A percentile compares a stretch with the other conserved stretches of the same genome.
phyloP scores from a whole-genome alignment of 2,888 invertebrate species.

The Cataglyphis cursor region DNA sequence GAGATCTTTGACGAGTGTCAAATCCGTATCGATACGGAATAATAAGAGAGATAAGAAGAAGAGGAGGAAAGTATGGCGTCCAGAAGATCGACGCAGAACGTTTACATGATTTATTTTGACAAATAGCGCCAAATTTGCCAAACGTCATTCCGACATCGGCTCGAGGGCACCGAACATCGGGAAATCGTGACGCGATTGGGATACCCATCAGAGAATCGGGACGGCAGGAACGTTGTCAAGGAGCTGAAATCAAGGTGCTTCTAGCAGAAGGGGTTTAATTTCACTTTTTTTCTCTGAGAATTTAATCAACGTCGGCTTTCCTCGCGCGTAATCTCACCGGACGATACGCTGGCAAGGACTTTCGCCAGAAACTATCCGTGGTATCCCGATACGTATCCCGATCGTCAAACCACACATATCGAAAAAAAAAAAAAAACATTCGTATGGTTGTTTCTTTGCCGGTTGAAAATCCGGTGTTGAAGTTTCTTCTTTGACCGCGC shows the following conservation, averaged over 20 bases:
- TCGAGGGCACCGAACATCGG: neutral
- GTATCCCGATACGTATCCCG: constrained; percentile 34
- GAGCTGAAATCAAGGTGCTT: constrained; percentile 61
- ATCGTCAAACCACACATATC: constrained; percentile 7
- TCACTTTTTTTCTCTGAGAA: constrained; percentile 65
- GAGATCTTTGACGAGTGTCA: neutral
- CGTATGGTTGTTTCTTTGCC: neutral
- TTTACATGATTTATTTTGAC: neutral
- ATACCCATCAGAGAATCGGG: neutral
- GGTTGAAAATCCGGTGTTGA: constrained; percentile 1
- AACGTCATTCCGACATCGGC: neutral
- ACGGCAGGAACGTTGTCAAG: constrained; percentile 15
- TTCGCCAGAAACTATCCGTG: constrained; percentile 65
- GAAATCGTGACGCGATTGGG: neutral
- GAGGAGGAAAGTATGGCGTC: neutral
- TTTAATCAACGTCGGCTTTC: constrained; percentile 74
- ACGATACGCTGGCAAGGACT: constrained; percentile 56
- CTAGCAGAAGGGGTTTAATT: constrained; percentile 67
- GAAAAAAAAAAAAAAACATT: neutral
- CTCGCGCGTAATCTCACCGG: constrained; percentile 64
- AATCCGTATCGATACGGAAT: constrained; percentile 4
- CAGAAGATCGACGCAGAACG: neutral
- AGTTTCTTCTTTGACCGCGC: neutral
- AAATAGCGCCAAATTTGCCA: constrained; percentile 23
- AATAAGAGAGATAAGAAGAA: constrained; percentile 11